Evolutionary conservation across 1,140 invertebrate species (phyloP).

Genomic region (Drosophila ironensis): DNA sequence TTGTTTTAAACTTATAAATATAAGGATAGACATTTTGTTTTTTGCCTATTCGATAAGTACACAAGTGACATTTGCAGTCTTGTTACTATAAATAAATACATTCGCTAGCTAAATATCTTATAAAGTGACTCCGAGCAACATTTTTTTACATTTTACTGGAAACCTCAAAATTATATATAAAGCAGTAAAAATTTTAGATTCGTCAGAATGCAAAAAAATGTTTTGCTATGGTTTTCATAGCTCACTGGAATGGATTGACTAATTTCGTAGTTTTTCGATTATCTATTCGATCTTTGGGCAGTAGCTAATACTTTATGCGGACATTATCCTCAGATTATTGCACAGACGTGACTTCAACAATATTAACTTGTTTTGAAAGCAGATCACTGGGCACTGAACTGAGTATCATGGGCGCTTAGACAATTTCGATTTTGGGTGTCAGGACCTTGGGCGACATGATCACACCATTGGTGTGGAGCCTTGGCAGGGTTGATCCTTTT

Average conservation of each 20-base stretch:
- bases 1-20: no score
- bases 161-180: no score
- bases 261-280: conserved; percentile 16
- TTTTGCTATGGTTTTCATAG: no score
- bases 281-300: conserved; percentile 37
- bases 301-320: conserved; percentile 42
- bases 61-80: conserved; percentile 3
- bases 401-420: neutral
- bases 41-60: neutral
- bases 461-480: conserved; percentile 49
- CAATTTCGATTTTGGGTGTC: conserved; percentile 30
- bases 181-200: no score
- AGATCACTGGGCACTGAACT: neutral
- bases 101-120: conserved; percentile 16
- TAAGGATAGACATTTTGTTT: no score
- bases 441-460: conserved; percentile 67
- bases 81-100: conserved; percentile 12
- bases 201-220: no score
- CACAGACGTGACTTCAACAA: neutral
- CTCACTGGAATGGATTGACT: conserved; percentile 27
- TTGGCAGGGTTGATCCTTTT: conserved; percentile 38
- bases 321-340: neutral
- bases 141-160: neutral
- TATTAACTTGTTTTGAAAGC: neutral
- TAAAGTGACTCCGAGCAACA: no score